Conservation (phyloP, 2,113 vertebrate genomes). For the Petaurus breviceps region DNA sequence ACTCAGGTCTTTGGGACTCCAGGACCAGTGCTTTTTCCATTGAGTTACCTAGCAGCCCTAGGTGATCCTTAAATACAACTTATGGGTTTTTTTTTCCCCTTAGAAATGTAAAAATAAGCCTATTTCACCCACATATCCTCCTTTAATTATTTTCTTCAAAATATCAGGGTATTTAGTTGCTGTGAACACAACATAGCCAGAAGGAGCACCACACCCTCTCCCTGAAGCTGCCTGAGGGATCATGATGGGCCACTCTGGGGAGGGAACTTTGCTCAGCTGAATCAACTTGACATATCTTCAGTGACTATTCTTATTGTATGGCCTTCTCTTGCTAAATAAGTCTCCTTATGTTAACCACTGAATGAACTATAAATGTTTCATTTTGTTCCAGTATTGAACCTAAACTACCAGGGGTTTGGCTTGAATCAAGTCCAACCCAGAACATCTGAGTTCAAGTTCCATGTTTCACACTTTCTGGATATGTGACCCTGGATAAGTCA, state of each 20-base stretch:
- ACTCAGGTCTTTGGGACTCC: background rate
- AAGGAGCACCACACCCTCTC: background rate
- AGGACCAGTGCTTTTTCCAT: background rate
- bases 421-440: background rate
- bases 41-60: too few relatives aligned
- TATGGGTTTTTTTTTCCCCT: too few relatives aligned
- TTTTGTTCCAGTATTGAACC: background rate
- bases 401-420: background rate
- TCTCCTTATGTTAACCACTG: background rate
- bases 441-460: background rate
- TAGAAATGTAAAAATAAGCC: too few relatives aligned
- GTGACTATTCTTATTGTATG: background rate
- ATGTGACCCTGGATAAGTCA: background rate
- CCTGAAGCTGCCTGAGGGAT: background rate
- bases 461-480: background rate
- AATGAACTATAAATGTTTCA: background rate
- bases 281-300: background rate
- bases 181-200: background rate
- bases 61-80: too few relatives aligned
- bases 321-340: background rate
- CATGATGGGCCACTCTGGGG: background rate
- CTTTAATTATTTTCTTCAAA: too few relatives aligned
- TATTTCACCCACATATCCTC: too few relatives aligned
- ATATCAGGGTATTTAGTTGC: too few relatives aligned
- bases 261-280: background rate